Conservation (phyloP, 2,888 invertebrate species). For the Ophion ellenae region DNA sequence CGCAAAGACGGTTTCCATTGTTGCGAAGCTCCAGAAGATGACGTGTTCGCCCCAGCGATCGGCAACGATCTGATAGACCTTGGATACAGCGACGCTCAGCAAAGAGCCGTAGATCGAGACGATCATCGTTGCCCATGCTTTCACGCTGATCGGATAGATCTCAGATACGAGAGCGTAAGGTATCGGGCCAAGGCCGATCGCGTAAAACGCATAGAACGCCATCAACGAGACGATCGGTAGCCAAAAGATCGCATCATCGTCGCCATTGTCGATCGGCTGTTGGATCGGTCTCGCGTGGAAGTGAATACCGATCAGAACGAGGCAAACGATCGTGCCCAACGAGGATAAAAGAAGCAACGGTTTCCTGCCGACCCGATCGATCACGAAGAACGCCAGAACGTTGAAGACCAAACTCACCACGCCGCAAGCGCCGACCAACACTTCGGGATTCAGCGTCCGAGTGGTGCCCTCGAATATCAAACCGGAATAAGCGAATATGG, state of each 20-base stretch:
- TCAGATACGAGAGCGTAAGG: conserved; percentile 63
- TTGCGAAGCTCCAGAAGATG: conserved; percentile 57
- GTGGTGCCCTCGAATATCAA: background rate
- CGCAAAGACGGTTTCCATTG: background rate
- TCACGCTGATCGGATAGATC: conserved; percentile 63
- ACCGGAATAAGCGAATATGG: background rate
- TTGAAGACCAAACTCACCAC: background rate
- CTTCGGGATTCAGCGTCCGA: background rate
- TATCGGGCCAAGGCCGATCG: conserved; percentile 56
- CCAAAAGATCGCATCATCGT: background rate
- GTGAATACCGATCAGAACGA: background rate
- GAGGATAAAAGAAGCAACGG: background rate
- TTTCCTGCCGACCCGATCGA: background rate
- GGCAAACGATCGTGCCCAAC: background rate
- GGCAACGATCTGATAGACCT: conserved; percentile 43
- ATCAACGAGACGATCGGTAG: background rate
- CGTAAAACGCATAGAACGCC: conserved; percentile 26
- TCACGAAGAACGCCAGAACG: background rate
- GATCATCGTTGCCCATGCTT: conserved; percentile 63
- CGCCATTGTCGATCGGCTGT: background rate
- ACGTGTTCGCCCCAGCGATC: conserved; percentile 32
- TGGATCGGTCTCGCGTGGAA: background rate
- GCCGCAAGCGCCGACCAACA: background rate
- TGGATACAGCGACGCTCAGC: conserved; percentile 20
- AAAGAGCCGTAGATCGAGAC: conserved; percentile 46